Evolutionary conservation across 2,797 vertebrate genomes (phyloP).

Genomic region (Galago senegalensis): DNA sequence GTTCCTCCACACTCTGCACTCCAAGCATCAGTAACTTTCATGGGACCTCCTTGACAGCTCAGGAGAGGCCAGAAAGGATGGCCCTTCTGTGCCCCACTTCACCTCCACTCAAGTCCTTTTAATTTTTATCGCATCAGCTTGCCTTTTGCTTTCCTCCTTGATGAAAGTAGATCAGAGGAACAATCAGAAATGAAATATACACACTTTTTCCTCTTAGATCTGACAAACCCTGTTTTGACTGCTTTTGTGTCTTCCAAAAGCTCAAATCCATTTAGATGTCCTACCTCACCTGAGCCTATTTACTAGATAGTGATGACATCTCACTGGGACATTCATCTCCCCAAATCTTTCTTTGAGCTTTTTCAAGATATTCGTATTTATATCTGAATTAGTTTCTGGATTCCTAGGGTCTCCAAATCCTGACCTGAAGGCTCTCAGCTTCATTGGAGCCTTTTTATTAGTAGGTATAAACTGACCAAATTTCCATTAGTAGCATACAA

Average conservation of each 20-base stretch:
- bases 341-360: neutral
- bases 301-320: neutral
- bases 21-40: neutral
- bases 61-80: neutral
- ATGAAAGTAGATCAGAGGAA: neutral
- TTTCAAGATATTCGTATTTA: neutral
- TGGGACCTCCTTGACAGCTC: neutral
- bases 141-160: neutral
- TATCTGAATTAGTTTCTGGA: neutral
- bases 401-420: conserved; percentile 28
- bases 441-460: conserved; percentile 1
- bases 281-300: accelerated
- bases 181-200: neutral
- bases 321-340: neutral
- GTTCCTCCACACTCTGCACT: neutral
- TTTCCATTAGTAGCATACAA: neutral
- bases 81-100: neutral
- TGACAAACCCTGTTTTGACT: neutral
- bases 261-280: neutral
- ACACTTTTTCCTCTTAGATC: neutral
- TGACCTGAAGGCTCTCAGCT: neutral
- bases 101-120: neutral
- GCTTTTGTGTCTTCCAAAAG: accelerated
- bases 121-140: neutral
- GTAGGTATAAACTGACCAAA: neutral